Conservation (phyloP, 1,140 invertebrate species). For the Telenomus remus region DNA sequence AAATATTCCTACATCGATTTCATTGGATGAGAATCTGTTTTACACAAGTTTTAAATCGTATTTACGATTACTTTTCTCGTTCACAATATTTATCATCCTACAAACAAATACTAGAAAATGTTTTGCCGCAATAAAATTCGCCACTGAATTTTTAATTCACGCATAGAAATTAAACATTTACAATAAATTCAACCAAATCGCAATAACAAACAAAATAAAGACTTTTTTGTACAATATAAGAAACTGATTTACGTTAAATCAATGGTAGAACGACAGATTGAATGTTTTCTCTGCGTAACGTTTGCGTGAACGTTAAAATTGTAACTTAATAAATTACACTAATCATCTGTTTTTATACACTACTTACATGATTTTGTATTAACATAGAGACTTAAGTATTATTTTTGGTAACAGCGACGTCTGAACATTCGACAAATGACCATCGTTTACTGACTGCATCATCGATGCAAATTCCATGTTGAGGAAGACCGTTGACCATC, state of each 20-base stretch:
- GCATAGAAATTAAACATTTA: constrained; percentile 19
- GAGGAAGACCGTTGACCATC: constrained; percentile 63
- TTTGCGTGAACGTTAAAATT: constrained; percentile 7
- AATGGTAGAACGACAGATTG: constrained; percentile 12
- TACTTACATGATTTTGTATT: constrained; percentile 68
- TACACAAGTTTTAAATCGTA: no score
- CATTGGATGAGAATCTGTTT: constrained; percentile 1
- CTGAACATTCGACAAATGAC: constrained; percentile 54
- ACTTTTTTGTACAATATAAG: background rate
- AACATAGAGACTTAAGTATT: constrained; percentile 57
- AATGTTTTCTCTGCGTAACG: constrained; percentile 17
- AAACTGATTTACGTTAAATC: constrained; percentile 1
- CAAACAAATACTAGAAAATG: no score
- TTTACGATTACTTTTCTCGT: no score
- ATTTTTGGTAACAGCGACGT: constrained; percentile 70
- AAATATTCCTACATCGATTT: background rate
- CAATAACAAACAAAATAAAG: constrained; percentile 1
- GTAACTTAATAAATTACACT: constrained; percentile 58
- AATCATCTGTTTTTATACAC: constrained; percentile 70
- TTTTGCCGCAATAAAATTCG: no score
- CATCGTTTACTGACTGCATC: constrained; percentile 41
- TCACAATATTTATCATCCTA: no score
- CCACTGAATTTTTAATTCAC: constrained; percentile 13
- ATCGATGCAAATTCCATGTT: constrained; percentile 47
- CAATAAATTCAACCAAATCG: constrained; percentile 24